Percentiles rank a stretch among this genome's conserved stretches.
These are phyloP conservation scores for Paracanthobrama guichenoti DNA, from an alignment of 2,113 vertebrate species.

Conservation along the genomic window DNA sequence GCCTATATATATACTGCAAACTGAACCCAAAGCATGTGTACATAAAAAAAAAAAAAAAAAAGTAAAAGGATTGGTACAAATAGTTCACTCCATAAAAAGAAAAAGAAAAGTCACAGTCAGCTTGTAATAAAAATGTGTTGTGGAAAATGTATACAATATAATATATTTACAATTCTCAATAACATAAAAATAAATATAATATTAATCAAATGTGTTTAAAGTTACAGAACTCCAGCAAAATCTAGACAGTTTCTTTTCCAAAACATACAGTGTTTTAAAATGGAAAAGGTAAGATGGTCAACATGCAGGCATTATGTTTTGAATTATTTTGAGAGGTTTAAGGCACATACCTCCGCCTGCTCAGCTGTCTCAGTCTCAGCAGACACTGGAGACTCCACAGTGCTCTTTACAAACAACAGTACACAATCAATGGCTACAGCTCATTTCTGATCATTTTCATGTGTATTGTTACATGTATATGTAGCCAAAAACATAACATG, in stretches of 20 bases:
- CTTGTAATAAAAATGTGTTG: neutral
- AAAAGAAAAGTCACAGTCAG: neutral
- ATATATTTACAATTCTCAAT: neutral
- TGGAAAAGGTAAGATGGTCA: neutral
- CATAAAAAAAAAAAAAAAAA: neutral
- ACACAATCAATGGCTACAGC: conserved; percentile 36
- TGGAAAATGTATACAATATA: neutral
- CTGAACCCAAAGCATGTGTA: neutral
- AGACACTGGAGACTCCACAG: conserved; percentile 63
- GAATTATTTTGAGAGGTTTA: conserved; percentile 2
- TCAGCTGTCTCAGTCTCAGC: conserved; percentile 68
- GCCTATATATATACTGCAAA: neutral
- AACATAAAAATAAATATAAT: neutral
- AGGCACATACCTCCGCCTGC: conserved; percentile 66
- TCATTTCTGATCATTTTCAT: neutral
- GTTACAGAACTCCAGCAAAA: neutral
- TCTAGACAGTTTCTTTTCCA: neutral
- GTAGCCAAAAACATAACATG: neutral
- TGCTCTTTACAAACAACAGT: conserved; percentile 55
- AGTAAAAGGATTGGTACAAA: neutral
- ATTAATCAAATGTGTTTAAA: neutral
- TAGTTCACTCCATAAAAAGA: neutral
- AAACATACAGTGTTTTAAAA: neutral
- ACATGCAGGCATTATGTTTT: neutral
- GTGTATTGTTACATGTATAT: neutral